Conservation (phyloP, 1,140 invertebrate species). For the Bombus vancouverensis region DNA sequence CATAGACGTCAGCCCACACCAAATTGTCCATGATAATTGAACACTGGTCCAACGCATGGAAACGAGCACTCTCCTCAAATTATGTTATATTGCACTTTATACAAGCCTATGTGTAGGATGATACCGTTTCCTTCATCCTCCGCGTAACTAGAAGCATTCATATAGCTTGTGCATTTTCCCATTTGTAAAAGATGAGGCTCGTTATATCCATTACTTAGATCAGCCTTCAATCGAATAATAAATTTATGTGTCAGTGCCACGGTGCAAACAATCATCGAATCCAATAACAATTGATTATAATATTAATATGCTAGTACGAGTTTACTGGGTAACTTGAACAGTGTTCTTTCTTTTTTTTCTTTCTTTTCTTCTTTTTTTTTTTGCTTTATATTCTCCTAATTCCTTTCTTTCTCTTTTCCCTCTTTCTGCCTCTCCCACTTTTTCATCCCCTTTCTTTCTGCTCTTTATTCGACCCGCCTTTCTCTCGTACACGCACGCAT, state of each 20-base stretch:
- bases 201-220: constrained; percentile 19
- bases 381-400: not conserved
- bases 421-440: constrained; percentile 7
- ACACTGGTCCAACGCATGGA: constrained; percentile 61
- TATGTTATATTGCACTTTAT: constrained; percentile 26
- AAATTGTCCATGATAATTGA: constrained; percentile 81
- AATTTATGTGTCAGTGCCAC: constrained; percentile 81
- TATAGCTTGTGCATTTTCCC: not conserved
- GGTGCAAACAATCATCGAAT: constrained; percentile 83
- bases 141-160: not conserved
- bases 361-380: not conserved
- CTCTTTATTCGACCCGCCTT: constrained; percentile 42
- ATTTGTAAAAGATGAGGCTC: not conserved
- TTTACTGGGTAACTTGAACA: constrained; percentile 72
- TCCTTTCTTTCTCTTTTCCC: constrained; percentile 17
- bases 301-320: constrained; percentile 75
- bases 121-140: constrained; percentile 18
- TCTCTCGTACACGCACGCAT: constrained; percentile 51
- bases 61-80: constrained; percentile 46
- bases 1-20: constrained; percentile 83
- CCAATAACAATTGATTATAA: constrained; percentile 79
- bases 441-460: constrained; percentile 22
- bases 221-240: constrained; percentile 62
- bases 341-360: constrained; percentile 10
- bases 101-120: constrained; percentile 9